Evolutionary conservation across 2,113 vertebrate genomes (phyloP), one percentile per base, ranked within the genome.

Genomic region (Phodopus roborovskii): DNA sequence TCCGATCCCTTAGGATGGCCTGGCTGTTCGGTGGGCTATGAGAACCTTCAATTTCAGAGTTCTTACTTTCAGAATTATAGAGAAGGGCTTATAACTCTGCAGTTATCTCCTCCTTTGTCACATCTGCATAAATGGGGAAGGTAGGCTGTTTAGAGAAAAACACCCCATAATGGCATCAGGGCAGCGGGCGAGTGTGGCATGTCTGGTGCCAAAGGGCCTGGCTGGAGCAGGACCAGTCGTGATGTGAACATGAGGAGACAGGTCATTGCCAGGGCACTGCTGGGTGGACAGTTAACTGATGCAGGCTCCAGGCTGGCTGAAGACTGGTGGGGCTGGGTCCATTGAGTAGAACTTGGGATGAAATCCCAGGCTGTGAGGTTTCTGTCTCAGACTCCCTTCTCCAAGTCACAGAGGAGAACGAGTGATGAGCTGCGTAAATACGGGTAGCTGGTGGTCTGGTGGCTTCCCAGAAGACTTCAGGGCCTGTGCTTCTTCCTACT

Each of bases 121-220:
- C 7, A 53, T 91, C 64, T 48, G 60, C 90, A 48, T 42, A 20
- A 74, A n/a, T 42, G 45, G 30, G 36, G 50, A 56, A 30, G n/a
- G 77, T 36, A 62, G 13, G 66, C 3, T 64, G 42, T 48, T 50
- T 50, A 56, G 53, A 91, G 50, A 48, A 42, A 74, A 30, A 6
- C 17, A 1, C 7, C 5, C 26, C 24, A 39, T 26, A 12, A 12
- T 6, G 56, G 26, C 2, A 8, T 7, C 45, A 3, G 58, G 28
- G 86, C 12, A 28, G 36, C 11, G 0, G 4, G 79, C 77, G 50
- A 30, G 24, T 2, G 0, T 24, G 28, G 17, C 33, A 0, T 68
- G 33, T 30, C 26, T 53, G 7, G 5, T 0, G n/a, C 56, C 16
- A 22, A 22, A 15, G 2, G 53, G 20, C 42, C 13, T 19, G 20